These are phyloP conservation scores for Helogale parvula DNA, from an alignment of 2,113 vertebrate species.

Conservation along the genomic window DNA sequence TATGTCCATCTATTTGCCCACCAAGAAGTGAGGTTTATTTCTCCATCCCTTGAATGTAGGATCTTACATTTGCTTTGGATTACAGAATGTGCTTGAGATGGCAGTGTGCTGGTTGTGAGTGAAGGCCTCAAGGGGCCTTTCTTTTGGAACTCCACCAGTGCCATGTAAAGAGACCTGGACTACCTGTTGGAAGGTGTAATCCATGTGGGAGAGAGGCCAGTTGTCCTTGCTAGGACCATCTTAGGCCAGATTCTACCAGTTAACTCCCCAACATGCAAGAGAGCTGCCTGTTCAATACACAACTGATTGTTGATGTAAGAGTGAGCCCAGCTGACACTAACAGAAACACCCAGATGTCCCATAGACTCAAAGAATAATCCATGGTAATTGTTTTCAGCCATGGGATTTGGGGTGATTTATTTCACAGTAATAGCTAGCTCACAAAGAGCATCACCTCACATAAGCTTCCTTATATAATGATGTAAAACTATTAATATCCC, in stretches of 20 bases:
- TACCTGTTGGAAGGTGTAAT: not conserved
- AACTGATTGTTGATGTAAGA: not conserved
- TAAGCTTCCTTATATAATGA: not conserved
- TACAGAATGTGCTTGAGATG: not conserved
- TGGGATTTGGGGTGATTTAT: not conserved
- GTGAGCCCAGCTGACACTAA: not conserved
- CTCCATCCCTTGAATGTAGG: not conserved
- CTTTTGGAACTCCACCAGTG: not conserved
- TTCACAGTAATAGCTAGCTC: not conserved
- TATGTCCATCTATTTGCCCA: not conserved
- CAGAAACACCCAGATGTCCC: not conserved
- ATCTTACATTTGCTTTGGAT: not conserved
- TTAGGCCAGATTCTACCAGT: not conserved
- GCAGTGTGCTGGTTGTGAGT: not conserved
- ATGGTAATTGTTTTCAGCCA: slow-evolving; percentile 5
- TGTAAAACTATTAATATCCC: not conserved
- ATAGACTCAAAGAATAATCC: not conserved
- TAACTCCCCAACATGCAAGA: not conserved
- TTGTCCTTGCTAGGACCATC: not conserved
- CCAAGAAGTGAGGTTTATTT: not conserved
- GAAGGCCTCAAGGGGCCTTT: not conserved
- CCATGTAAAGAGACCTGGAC: not conserved
- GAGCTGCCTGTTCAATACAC: not conserved
- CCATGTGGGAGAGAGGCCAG: not conserved
- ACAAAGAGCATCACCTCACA: not conserved